Percentiles rank a stretch among this genome's conserved stretches.
Conservation (phyloP, 2,797 vertebrate species). For the Eurystomus glaucurus region DNA sequence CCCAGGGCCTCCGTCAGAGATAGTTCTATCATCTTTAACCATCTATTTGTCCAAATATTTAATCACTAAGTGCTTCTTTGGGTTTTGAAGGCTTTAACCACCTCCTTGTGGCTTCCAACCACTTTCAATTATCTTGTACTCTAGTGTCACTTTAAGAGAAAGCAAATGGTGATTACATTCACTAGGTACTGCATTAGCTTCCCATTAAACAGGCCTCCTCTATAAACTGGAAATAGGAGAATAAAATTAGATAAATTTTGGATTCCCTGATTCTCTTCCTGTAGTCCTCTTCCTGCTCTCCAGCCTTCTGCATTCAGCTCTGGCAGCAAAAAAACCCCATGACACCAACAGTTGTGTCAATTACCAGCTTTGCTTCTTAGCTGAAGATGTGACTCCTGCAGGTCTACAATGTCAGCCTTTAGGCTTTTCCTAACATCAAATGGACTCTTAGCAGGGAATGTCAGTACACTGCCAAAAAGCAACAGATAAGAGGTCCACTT, state of each 20-base stretch:
- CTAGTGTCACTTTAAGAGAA: neutral
- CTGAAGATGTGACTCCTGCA: neutral
- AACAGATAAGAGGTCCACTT: neutral
- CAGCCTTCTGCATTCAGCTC: neutral
- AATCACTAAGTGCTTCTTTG: neutral
- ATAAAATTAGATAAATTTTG: neutral
- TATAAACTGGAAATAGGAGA: neutral
- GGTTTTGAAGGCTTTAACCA: neutral
- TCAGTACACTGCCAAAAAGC: neutral
- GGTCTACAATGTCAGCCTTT: neutral
- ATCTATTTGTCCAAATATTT: neutral
- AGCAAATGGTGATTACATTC: neutral
- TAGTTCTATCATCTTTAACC: neutral
- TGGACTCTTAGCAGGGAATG: neutral
- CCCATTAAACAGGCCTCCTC: neutral
- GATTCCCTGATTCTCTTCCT: neutral
- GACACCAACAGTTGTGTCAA: neutral
- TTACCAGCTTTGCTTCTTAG: neutral
- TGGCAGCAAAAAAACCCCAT: neutral
- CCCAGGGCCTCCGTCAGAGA: neutral
- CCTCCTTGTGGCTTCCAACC: neutral
- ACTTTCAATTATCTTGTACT: neutral
- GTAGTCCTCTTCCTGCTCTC: neutral
- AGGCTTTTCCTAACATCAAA: neutral
- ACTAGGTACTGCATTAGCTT: neutral